phyloP scores from a whole-genome alignment of 2,113 vertebrate genomes.

The Chaetura pelagica region DNA sequence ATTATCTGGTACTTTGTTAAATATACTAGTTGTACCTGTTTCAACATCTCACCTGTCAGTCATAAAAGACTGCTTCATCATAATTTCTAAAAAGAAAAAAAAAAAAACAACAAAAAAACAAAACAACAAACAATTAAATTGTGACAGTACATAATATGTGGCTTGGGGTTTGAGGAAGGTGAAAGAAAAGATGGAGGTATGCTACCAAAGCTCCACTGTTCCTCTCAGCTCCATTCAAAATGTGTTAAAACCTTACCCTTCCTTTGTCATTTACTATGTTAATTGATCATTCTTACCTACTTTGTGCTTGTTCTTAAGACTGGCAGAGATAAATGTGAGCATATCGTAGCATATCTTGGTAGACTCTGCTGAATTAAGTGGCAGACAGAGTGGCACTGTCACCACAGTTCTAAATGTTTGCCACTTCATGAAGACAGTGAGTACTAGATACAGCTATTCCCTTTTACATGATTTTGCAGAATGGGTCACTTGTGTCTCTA shows the following conservation, averaged over 20 bases:
- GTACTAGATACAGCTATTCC: not conserved
- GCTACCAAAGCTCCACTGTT: not conserved
- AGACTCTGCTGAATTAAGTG: not conserved
- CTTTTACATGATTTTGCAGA: not conserved
- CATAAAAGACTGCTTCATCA: not conserved
- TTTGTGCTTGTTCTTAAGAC: not conserved
- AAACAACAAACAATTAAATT: not conserved
- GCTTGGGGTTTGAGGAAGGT: not conserved
- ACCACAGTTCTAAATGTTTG: not conserved
- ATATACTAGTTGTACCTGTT: not conserved
- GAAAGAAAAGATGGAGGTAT: not conserved
- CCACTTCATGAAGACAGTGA: not conserved
- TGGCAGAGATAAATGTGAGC: not conserved
- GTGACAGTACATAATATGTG: not conserved
- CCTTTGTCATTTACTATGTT: not conserved
- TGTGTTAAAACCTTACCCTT: not conserved
- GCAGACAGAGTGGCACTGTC: not conserved
- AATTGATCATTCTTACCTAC: not conserved
- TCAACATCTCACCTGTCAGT: not conserved
- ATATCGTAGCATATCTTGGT: fast-evolving
- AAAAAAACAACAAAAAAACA: not conserved
- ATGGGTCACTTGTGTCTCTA: not conserved
- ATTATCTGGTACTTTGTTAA: not conserved
- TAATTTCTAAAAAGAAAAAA: not conserved
- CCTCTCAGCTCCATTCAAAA: not conserved